A percentile compares a stretch with the other conserved stretches of the same genome.
Evolutionary conservation across 2,113 vertebrate species (phyloP).

Genomic region (Chaetodon auriga): DNA sequence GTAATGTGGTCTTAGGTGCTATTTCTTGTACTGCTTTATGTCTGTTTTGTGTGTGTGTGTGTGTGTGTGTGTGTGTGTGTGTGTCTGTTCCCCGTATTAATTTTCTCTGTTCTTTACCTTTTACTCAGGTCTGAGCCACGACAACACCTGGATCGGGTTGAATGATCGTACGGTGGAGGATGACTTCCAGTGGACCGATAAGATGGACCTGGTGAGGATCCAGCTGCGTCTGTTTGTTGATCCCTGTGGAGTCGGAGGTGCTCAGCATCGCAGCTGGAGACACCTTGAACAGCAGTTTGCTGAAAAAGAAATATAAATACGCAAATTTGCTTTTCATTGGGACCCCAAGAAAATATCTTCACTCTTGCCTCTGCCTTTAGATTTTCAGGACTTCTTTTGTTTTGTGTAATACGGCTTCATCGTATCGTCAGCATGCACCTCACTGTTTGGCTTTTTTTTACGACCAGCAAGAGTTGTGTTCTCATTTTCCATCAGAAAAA

Average conservation of each 20-base stretch:
- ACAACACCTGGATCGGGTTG: slow-evolving; percentile 97
- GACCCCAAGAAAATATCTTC: not conserved
- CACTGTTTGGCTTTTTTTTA: not conserved
- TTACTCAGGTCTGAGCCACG: slow-evolving; percentile 90
- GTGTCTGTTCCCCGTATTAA: not conserved
- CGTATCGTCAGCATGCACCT: not conserved
- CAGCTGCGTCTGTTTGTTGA: not conserved
- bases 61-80: not conserved
- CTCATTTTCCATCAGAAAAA: not conserved
- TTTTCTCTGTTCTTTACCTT: not conserved
- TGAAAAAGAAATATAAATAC: not conserved
- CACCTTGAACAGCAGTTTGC: not conserved
- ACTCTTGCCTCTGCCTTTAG: not conserved
- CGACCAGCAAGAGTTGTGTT: not conserved
- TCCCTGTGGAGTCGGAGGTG: not conserved
- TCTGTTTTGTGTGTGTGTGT: not conserved
- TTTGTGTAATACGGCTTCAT: not conserved
- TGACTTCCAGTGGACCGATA: slow-evolving; percentile 98
- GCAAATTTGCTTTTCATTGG: not conserved
- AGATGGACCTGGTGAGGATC: slow-evolving; percentile 90
- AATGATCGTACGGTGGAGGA: slow-evolving; percentile 97
- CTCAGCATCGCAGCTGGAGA: not conserved
- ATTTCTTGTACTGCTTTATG: not conserved
- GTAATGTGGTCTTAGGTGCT: not conserved
- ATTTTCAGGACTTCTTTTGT: not conserved